A percentile compares a stretch with the other conserved stretches of the same genome.
Conservation (phyloP, 2,888 invertebrate genomes). For the Euzetes globulus region DNA sequence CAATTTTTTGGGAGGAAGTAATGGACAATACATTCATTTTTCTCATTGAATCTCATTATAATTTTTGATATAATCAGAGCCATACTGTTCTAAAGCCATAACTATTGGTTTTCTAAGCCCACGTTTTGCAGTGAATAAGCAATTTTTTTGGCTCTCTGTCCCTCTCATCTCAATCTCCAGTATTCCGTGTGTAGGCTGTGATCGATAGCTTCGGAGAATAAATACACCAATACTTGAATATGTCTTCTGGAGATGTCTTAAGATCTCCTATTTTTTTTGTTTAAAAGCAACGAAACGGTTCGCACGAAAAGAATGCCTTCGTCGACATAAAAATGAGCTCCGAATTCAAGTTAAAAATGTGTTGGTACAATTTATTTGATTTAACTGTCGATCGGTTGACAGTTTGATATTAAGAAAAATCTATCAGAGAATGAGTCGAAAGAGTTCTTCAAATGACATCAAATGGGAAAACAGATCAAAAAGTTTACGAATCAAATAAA, state of each 20-base stretch:
- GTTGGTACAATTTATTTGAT: not conserved
- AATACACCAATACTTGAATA: not conserved
- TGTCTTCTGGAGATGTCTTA: not conserved
- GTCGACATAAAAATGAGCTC: not conserved
- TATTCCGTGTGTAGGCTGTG: not conserved
- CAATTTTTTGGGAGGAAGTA: not conserved
- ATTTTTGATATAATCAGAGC: not conserved
- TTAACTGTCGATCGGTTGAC: not conserved
- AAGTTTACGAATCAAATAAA: too few relatives aligned
- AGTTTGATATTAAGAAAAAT: not conserved
- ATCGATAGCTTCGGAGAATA: not conserved
- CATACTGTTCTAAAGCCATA: not conserved
- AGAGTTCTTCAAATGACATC: too few relatives aligned
- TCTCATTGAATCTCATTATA: not conserved
- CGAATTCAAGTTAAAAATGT: not conserved
- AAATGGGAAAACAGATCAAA: not conserved
- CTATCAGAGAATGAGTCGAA: too few relatives aligned
- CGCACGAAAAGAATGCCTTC: not conserved
- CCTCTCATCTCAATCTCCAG: not conserved
- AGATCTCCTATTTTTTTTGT: not conserved
- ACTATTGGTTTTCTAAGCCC: not conserved
- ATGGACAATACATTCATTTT: not conserved
- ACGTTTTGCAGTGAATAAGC: constrained; percentile 8
- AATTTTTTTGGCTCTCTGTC: not conserved
- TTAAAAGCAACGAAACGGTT: not conserved